Evolutionary conservation across 2,888 invertebrate species (phyloP).

Genomic region (Dicyrtomina minuta): DNA sequence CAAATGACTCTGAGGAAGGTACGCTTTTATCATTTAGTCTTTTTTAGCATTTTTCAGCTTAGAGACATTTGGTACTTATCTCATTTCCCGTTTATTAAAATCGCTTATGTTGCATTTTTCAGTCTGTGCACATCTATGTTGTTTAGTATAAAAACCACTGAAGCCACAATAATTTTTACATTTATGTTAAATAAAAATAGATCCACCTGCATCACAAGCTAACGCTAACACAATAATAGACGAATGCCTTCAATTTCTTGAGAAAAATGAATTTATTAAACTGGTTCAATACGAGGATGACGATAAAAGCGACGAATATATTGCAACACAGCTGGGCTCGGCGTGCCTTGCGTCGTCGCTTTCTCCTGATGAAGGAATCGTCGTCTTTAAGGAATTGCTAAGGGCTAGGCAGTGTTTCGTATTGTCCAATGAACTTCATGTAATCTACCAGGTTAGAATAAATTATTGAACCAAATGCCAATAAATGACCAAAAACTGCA

Average conservation of each 20-base stretch:
- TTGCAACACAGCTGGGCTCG: constrained; percentile 82
- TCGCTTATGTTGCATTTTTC: no score
- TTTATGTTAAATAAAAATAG: not conserved
- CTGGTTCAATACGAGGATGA: constrained; percentile 38
- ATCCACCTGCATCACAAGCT: constrained; percentile 51
- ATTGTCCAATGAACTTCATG: constrained; percentile 89
- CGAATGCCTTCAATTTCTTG: constrained; percentile 67
- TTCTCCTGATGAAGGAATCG: constrained; percentile 89
- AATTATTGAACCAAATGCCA: no score
- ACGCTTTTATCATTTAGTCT: constrained; percentile 41
- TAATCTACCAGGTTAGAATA: constrained; percentile 77
- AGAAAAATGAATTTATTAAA: constrained; percentile 77
- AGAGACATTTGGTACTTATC: not conserved
- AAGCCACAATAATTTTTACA: no score
- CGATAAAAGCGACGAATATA: constrained; percentile 58
- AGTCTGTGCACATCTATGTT: no score
- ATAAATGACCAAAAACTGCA: no score
- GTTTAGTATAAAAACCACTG: no score
- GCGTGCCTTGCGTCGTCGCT: constrained; percentile 91
- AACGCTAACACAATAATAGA: constrained; percentile 58
- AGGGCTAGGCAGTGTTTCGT: constrained; percentile 87
- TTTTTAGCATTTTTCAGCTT: constrained; percentile 1
- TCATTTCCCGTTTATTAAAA: not conserved
- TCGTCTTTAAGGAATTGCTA: constrained; percentile 84
- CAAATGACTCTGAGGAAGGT: constrained; percentile 56